These are phyloP conservation scores for Octopus sinensis DNA, from an alignment of 1,140 invertebrate genomes.

Conservation along the genomic window DNA sequence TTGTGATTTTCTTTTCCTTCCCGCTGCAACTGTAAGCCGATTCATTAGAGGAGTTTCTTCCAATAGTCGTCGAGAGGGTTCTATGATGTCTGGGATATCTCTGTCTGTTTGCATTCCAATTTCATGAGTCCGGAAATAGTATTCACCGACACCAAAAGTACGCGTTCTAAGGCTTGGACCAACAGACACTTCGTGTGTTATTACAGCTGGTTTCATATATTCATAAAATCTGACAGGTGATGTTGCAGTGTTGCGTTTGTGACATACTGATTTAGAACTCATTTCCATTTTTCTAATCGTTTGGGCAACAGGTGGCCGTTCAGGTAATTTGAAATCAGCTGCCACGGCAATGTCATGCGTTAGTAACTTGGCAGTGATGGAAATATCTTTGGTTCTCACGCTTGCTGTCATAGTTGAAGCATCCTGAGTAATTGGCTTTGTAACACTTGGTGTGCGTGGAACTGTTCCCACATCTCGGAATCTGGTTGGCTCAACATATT, in stretches of 20 bases:
- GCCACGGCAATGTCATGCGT: neutral
- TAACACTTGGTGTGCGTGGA: neutral
- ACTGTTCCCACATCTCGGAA: neutral
- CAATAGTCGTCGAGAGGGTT: neutral
- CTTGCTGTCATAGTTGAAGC: neutral
- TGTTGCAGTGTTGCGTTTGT: neutral
- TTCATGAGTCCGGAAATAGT: conserved; percentile 1
- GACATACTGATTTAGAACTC: neutral
- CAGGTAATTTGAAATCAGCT: neutral
- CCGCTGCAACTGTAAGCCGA: neutral
- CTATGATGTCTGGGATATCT: neutral
- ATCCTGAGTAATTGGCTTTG: neutral
- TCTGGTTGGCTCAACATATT: neutral
- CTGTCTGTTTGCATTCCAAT: conserved; percentile 9
- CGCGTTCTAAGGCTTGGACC: neutral
- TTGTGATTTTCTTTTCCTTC: conserved; percentile 5
- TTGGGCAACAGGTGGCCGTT: neutral
- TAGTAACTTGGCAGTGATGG: neutral
- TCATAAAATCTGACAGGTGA: conserved; percentile 3
- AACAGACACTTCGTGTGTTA: neutral
- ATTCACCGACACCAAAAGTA: conserved; percentile 3
- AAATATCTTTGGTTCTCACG: neutral
- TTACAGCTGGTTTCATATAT: neutral
- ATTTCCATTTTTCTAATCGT: neutral
- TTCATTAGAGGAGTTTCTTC: neutral